phyloP scores from a whole-genome alignment of 2,888 invertebrate species.

The Lagria hirta region DNA sequence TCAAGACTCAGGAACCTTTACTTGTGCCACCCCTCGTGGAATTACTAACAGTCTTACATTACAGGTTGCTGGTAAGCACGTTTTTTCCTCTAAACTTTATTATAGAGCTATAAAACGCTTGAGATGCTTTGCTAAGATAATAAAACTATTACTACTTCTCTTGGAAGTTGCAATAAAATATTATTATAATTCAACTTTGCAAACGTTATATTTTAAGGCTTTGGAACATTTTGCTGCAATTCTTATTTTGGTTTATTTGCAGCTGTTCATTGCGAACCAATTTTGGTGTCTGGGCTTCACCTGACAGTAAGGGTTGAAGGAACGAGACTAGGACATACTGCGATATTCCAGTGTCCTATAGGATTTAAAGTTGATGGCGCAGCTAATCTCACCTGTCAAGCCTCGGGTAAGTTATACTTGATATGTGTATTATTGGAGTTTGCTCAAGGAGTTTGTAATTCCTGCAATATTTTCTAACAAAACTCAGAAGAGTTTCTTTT shows the following conservation, averaged over 20 bases:
- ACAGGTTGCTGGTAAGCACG: conserved; percentile 72
- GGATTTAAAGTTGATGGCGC: conserved; percentile 80
- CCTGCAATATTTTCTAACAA: too few relatives aligned
- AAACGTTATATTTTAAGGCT: too few relatives aligned
- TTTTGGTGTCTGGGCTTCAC: conserved; percentile 62
- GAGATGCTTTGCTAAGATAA: too few relatives aligned
- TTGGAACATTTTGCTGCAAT: too few relatives aligned
- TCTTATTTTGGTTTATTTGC: conserved; percentile 37
- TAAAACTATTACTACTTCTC: too few relatives aligned
- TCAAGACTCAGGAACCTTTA: conserved; percentile 82
- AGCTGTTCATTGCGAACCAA: conserved; percentile 67
- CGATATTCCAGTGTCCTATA: conserved; percentile 75
- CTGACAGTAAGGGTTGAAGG: conserved; percentile 75
- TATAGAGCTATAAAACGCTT: too few relatives aligned
- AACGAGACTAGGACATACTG: conserved; percentile 73
- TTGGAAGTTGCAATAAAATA: too few relatives aligned
- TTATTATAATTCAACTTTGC: too few relatives aligned
- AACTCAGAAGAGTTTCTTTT: too few relatives aligned
- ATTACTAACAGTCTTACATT: conserved; percentile 74
- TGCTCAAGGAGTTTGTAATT: too few relatives aligned
- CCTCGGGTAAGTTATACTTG: conserved; percentile 61
- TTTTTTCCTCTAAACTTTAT: background rate
- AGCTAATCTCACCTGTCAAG: conserved; percentile 77
- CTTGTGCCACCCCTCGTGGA: conserved; percentile 80
- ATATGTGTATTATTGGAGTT: conserved; percentile 1